These are phyloP conservation scores for Cloeon dipterum DNA, from an alignment of 2,888 invertebrate species.

Conservation along the genomic window DNA sequence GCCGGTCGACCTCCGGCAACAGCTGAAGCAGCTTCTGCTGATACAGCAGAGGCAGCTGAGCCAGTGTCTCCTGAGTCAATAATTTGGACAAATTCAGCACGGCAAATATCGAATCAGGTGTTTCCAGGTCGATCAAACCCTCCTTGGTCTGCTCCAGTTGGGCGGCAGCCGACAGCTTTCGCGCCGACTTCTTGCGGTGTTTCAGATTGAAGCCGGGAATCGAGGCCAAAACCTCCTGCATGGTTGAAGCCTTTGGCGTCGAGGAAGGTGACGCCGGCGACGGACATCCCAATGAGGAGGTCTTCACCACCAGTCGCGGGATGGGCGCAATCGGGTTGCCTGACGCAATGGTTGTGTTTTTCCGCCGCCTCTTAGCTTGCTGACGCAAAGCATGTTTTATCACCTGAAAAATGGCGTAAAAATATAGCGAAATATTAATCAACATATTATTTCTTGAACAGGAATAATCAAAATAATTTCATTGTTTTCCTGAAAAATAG, in stretches of 20 bases:
- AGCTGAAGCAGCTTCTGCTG: conserved; percentile 83
- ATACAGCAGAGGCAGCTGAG: conserved; percentile 62
- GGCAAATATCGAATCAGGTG: conserved; percentile 84
- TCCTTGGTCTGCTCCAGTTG: conserved; percentile 82
- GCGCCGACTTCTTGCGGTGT: conserved; percentile 46
- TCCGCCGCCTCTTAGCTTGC: conserved; percentile 52
- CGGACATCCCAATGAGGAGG: conserved; percentile 15
- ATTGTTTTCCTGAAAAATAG: no score
- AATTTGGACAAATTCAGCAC: conserved; percentile 76
- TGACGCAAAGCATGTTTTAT: conserved; percentile 53
- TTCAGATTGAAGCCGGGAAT: conserved; percentile 75
- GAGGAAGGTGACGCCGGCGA: background rate
- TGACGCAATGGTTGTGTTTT: conserved; percentile 47
- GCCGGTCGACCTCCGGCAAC: conserved; percentile 71
- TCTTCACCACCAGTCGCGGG: conserved; percentile 63
- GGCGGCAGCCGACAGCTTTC: conserved; percentile 73
- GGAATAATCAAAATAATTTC: no score
- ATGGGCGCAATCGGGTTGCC: conserved; percentile 35
- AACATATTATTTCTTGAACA: no score
- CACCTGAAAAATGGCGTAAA: background rate
- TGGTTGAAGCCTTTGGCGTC: conserved; percentile 30
- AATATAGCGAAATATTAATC: background rate
- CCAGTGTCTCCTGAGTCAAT: conserved; percentile 61
- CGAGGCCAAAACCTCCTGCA: conserved; percentile 63
- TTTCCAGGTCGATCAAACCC: conserved; percentile 85